Percentiles rank a stretch among this genome's conserved stretches.
Evolutionary conservation across 2,888 invertebrate species (phyloP).

Genomic region (Danaus chrysippus): DNA sequence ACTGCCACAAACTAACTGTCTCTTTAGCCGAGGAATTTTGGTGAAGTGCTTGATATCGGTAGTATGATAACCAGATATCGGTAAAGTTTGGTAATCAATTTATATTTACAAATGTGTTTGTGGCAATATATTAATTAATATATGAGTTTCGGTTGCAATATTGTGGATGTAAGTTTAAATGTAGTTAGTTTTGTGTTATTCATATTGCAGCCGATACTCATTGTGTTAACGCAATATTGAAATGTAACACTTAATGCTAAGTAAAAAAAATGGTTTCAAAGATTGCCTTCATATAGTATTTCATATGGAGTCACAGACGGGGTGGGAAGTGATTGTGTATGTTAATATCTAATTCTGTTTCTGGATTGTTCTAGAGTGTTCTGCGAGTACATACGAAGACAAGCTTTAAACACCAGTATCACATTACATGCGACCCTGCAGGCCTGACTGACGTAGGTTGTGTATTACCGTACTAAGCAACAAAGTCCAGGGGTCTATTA

Average conservation of each 20-base stretch:
- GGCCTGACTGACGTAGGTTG: slow-evolving; percentile 33
- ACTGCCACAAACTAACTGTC: slow-evolving; percentile 32
- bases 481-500: slow-evolving; percentile 98
- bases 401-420: slow-evolving; percentile 37
- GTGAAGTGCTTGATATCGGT: no score
- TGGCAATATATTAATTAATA: slow-evolving; percentile 28
- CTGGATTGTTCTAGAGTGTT: no score
- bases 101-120: slow-evolving; percentile 28
- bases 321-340: no score
- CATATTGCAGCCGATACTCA: slow-evolving; percentile 33
- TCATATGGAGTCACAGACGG: background rate
- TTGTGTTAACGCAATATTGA: slow-evolving; percentile 35
- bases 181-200: slow-evolving; percentile 1
- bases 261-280: slow-evolving; percentile 37
- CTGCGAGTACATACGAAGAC: slow-evolving; percentile 25
- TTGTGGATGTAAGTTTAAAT: background rate
- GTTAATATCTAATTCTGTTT: no score
- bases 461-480: slow-evolving; percentile 80
- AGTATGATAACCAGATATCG: no score
- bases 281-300: slow-evolving; percentile 23
- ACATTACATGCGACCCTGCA: slow-evolving; percentile 38
- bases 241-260: slow-evolving; percentile 47
- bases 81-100: no score
- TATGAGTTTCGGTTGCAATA: slow-evolving; percentile 33
- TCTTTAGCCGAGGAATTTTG: no score